These are phyloP conservation scores for Sebastes nivosus DNA, from an alignment of 2,797 vertebrate genomes.

Conservation along the genomic window DNA sequence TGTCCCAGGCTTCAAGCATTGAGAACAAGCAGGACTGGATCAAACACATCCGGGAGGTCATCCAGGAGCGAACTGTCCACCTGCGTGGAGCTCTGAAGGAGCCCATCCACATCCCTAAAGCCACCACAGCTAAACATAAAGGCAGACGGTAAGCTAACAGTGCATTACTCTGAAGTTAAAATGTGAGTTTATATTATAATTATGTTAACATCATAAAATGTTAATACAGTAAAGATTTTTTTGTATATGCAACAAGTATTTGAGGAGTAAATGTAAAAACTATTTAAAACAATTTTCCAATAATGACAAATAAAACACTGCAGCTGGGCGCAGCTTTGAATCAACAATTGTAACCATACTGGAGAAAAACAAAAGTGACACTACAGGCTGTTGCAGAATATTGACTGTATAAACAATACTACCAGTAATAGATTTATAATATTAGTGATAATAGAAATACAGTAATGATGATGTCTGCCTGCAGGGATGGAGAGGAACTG, in stretches of 20 bases:
- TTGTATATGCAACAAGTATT: background rate
- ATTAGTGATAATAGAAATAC: background rate
- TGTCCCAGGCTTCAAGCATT: conserved; percentile 92
- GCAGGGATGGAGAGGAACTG: conserved; percentile 95
- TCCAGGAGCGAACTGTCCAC: conserved; percentile 96
- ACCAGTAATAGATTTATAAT: background rate
- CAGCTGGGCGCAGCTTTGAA: background rate
- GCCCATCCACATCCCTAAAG: conserved; percentile 97
- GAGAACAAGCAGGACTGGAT: conserved; percentile 99
- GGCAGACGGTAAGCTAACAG: conserved; percentile 85
- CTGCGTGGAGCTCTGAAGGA: conserved; percentile 97
- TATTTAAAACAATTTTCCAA: no score
- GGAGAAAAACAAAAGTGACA: background rate
- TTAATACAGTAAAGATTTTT: no score
- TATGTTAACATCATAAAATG: background rate
- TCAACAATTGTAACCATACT: background rate
- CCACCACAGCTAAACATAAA: conserved; percentile 91
- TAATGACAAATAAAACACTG: background rate
- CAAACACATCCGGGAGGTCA: conserved; percentile 99
- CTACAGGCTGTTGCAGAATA: background rate
- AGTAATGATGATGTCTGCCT: conserved; percentile 5
- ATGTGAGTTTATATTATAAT: background rate
- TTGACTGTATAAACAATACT: background rate
- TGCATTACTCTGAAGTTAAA: background rate
- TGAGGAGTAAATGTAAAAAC: no score